These are phyloP conservation scores for Brachypalpus laphriformis DNA, from an alignment of 2,888 invertebrate genomes.

Conservation along the genomic window DNA sequence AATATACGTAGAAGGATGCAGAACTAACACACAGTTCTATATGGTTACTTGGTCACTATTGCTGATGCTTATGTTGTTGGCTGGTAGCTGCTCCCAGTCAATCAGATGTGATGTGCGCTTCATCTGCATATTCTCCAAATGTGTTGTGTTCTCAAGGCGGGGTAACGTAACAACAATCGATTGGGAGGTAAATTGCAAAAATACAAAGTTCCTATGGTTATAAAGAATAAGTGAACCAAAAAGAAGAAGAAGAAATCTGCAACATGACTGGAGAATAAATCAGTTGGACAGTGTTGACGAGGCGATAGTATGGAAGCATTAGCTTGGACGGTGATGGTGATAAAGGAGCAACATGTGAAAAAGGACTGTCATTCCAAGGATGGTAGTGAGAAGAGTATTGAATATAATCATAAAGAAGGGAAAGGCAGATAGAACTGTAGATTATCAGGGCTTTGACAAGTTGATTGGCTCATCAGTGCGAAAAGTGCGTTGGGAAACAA, in stretches of 20 bases:
- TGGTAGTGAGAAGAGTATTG: too few species aligned
- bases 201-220: not conserved
- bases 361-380: too few species aligned
- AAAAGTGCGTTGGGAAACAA: too few species aligned
- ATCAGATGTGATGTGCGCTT: conserved; percentile 67
- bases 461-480: too few species aligned
- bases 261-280: conserved; percentile 7
- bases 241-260: not conserved
- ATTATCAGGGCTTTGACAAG: too few species aligned
- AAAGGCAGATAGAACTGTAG: too few species aligned
- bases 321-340: too few species aligned
- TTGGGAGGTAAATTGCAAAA: conserved; percentile 33
- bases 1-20: not conserved
- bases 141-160: conserved; percentile 8
- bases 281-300: conserved; percentile 19
- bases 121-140: conserved; percentile 63
- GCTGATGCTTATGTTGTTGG: conserved; percentile 1
- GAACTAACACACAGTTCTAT: not conserved
- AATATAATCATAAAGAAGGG: too few species aligned
- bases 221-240: not conserved
- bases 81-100: conserved; percentile 60
- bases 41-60: conserved; percentile 53
- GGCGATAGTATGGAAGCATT: not conserved
- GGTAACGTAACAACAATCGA: conserved; percentile 42
- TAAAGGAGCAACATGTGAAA: too few species aligned